Percentiles rank a stretch among this genome's conserved stretches.
phyloP scores from a whole-genome alignment of 2,113 vertebrate genomes.

The Hippoglossus stenolepis region DNA sequence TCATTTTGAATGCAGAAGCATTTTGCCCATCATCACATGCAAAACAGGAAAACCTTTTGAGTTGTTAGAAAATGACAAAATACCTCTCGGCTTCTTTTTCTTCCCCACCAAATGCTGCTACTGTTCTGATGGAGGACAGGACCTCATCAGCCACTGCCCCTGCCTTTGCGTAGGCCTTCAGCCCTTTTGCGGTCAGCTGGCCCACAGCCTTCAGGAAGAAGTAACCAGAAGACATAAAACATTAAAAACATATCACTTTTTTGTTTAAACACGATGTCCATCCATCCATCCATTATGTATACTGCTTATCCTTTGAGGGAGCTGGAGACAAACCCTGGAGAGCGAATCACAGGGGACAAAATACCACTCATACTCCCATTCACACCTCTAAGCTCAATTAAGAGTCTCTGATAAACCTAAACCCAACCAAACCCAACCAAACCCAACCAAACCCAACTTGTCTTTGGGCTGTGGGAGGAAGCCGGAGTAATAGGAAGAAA shows the following conservation, averaged over 20 bases:
- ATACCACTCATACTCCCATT: too few species aligned
- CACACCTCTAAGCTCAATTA: too few species aligned
- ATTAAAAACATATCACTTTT: background rate
- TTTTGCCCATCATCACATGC: background rate
- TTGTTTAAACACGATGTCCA: too few species aligned
- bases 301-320: background rate
- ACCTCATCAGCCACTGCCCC: conserved; percentile 85
- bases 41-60: background rate
- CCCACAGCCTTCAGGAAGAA: conserved; percentile 72
- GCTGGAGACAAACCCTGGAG: too few species aligned
- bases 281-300: too few species aligned
- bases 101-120: conserved; percentile 83
- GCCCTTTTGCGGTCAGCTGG: conserved; percentile 76
- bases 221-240: background rate
- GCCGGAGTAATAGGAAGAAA: too few species aligned
- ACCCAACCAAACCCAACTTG: too few species aligned
- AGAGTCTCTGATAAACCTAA: too few species aligned
- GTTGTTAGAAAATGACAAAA: background rate
- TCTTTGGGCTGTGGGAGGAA: too few species aligned
- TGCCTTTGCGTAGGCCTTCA: conserved; percentile 83
- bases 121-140: conserved; percentile 82
- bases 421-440: too few species aligned
- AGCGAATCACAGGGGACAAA: too few species aligned
- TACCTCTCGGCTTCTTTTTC: conserved; percentile 82
- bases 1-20: background rate